phyloP scores from a whole-genome alignment of 2,113 vertebrate species.

The Saimiri boliviensis region DNA sequence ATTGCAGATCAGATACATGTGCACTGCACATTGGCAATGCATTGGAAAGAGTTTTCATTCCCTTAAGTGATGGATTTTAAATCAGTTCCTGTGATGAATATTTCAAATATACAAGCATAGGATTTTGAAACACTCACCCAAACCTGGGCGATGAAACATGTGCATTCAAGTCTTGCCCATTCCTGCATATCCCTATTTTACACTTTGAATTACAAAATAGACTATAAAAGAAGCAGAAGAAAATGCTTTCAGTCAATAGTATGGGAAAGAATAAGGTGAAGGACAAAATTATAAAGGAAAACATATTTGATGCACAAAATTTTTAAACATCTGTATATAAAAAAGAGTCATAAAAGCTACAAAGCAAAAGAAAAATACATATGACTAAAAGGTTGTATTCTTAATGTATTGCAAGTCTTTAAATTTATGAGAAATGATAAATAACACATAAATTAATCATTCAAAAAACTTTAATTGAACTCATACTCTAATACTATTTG shows the following conservation, averaged over 20 bases:
- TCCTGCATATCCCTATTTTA: neutral
- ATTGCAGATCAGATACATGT: conserved; percentile 73
- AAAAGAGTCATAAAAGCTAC: conserved; percentile 30
- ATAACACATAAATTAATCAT: neutral
- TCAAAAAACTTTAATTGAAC: neutral
- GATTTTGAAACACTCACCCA: conserved; percentile 54
- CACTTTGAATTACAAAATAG: conserved; percentile 65
- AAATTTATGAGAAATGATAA: neutral
- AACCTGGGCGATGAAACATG: conserved; percentile 48
- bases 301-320: conserved; percentile 41
- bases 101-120: conserved; percentile 60
- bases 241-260: conserved; percentile 28
- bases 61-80: conserved; percentile 71
- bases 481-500: neutral
- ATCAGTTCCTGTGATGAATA: conserved; percentile 70
- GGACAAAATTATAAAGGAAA: conserved; percentile 61
- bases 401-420: neutral
- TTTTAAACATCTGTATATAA: conserved; percentile 31
- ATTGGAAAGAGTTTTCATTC: conserved; percentile 62
- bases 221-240: conserved; percentile 55
- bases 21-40: conserved; percentile 72
- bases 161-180: conserved; percentile 9
- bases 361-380: conserved; percentile 16
- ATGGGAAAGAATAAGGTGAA: conserved; percentile 33
- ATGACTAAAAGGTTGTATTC: neutral